A percentile compares a stretch with the other conserved stretches of the same genome.
Conservation (phyloP, 2,797 vertebrate genomes). For the Salarias fasciatus region DNA sequence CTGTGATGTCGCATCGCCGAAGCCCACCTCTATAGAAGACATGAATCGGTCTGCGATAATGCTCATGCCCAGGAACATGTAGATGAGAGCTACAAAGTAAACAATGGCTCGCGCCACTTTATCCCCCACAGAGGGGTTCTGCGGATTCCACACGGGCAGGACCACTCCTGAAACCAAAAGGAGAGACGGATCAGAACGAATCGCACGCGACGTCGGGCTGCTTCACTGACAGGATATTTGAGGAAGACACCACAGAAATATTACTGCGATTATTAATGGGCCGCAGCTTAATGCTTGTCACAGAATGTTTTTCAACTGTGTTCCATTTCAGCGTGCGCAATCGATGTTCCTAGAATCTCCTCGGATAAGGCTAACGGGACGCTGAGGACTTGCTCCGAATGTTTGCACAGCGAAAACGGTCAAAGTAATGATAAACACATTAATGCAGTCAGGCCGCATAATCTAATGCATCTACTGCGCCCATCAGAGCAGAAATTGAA, state of each 20-base stretch:
- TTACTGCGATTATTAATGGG: no score
- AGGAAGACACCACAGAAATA: not conserved
- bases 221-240: not conserved
- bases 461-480: not conserved
- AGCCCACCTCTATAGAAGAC: constrained; percentile 84
- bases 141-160: constrained; percentile 87
- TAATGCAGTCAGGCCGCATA: not conserved
- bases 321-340: not conserved
- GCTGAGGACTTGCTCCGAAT: constrained; percentile 5
- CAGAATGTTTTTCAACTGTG: not conserved
- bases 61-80: constrained; percentile 91
- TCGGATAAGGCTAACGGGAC: not conserved
- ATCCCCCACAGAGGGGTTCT: constrained; percentile 87
- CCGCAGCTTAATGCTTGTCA: not conserved
- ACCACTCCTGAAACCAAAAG: constrained; percentile 74
- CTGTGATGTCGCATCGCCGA: not conserved
- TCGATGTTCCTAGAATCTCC: not conserved
- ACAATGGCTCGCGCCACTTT: constrained; percentile 89
- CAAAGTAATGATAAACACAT: not conserved
- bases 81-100: constrained; percentile 88
- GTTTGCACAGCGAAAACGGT: constrained; percentile 9
- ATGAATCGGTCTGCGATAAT: constrained; percentile 90
- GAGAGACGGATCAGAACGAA: not conserved
- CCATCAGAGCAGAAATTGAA: not conserved
- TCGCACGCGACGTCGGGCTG: no score